Evolutionary conservation across 2,888 invertebrate species (phyloP), one percentile per base, ranked within the genome.

Genomic region (Iselma pallidipennis): DNA sequence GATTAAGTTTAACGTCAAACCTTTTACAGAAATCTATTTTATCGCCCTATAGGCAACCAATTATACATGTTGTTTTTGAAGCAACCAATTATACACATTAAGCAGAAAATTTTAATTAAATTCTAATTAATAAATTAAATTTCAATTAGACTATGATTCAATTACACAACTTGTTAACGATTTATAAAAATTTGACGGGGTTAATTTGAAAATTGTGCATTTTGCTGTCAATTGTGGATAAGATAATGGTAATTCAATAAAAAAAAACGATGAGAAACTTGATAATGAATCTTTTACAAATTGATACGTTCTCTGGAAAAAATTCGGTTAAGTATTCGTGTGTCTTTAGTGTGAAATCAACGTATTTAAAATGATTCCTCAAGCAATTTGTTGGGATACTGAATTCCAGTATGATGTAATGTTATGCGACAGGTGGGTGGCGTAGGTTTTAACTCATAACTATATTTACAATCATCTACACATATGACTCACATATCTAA

Each of bases 391-490:
- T 42, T 42, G 42, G 42, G 21, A 21, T 21, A 42, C 42, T 21
- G 19, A 19, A 42, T 42, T 42, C 21, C 21, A 19, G 4, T 42
- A 42, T 42, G 42, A 42, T 42, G 42, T 42, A 42, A 42, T 42
- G 21, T 42, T 42, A 42, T 42, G 42, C 42, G 42, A 42, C 42
- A 42, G 42, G 42, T 42, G 42, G 42, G 42, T 42, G 42, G 42
- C 42, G 42, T 42, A 42, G 42, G 42, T 42, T 42, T 42, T n/a
- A n/a, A n/a, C n/a, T n/a, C n/a, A n/a, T n/a, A 42, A 3, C 42
- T 42, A 19, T 10, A 42, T 42, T 42, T 21, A 42, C 21, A 10
- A 19, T 42, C 10, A 10, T 42, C 1, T 37, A n/a, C 14, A 33
- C 14, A 42, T 6, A 6, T 42, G 42, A 42, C 2, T 42, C 42